Evolutionary conservation across 2,797 vertebrate genomes (phyloP).

Genomic region (Champsocephalus esox): DNA sequence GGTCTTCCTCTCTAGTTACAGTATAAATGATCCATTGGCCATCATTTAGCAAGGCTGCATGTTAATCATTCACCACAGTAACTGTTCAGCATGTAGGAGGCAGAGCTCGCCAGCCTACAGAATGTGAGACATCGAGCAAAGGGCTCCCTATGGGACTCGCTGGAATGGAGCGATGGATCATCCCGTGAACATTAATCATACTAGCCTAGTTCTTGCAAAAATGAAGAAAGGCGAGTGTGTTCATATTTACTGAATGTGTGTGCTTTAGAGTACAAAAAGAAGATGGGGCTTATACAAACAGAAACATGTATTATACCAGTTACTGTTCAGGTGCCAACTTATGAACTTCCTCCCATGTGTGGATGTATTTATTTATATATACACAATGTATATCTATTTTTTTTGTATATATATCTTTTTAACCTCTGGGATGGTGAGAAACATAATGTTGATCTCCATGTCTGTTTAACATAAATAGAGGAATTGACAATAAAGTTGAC

Average conservation of each 20-base stretch:
- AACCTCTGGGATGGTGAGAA: no score
- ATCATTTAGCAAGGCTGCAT: conserved; percentile 73
- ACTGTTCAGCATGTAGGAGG: conserved; percentile 50
- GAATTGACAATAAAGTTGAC: no score
- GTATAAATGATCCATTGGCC: conserved; percentile 78
- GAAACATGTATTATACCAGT: conserved; percentile 19
- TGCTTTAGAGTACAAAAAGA: conserved; percentile 4
- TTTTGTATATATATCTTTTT: no score
- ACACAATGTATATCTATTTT: no score
- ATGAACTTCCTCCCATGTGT: conserved; percentile 15
- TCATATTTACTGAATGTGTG: conserved; percentile 6
- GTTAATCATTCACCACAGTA: conserved; percentile 79
- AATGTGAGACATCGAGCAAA: conserved; percentile 54
- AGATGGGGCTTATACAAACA: background rate
- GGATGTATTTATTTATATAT: no score
- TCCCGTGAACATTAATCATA: conserved; percentile 73
- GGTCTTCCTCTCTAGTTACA: conserved; percentile 59
- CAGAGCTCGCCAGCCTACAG: conserved; percentile 42
- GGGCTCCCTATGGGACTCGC: conserved; percentile 57
- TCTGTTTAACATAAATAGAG: no score
- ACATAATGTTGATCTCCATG: no score
- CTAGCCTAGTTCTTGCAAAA: conserved; percentile 69
- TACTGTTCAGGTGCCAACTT: background rate
- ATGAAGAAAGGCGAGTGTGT: conserved; percentile 23
- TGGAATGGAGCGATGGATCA: conserved; percentile 66